Base-by-base conservation (phyloP, 2,113 vertebrate genomes). In the Vombatus ursinus region DNA sequence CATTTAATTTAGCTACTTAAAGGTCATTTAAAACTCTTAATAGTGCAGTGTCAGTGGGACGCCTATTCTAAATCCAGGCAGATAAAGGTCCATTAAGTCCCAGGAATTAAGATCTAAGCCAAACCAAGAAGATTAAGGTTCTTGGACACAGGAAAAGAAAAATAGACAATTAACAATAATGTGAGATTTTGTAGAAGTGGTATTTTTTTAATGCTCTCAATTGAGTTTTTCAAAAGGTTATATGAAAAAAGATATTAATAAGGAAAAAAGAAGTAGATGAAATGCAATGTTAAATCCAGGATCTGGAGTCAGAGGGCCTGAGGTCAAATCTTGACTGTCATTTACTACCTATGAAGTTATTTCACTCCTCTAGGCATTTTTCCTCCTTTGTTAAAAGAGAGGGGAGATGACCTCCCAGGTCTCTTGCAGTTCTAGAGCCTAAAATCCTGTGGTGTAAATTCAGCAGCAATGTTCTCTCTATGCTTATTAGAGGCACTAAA, bases 1-100 rank as follows among this genome's bases (percentile, higher is more conserved):
- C 90, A 54, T 95, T 97, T 94, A 96, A 95, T 96, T 96, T 91
- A 94, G 77, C 93, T 91, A 91, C 92, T 97, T 37, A 96, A 97
- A 95, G 97, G 92, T 93, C 92, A 90, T 89, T 97, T 57, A 61
- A 53, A 94, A 53, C 52, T 90, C 92, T 97, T 96, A 93, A 89
- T 90, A 95, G 91, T 93, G 31, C 25, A 23, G 44, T 93, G 84
- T 94, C 92, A 49, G 93, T 44, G 91, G 54, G 52, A 93, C 11
- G 4, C 95, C 57, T 50, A 48, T 96, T 97, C 96, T 94, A 91
- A 93, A 94, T 91, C 50, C 89, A 97, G 92, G 90, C 89, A 92
- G 93, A 68, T 94, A 89, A 97, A 96, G 94, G 93, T 90, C 54
- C 49, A 1, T 57, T 92, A 52, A 51, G 25, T 95, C 90, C 90